Base-by-base conservation (phyloP, 2,113 vertebrate species). In the Blennius ocellaris region DNA sequence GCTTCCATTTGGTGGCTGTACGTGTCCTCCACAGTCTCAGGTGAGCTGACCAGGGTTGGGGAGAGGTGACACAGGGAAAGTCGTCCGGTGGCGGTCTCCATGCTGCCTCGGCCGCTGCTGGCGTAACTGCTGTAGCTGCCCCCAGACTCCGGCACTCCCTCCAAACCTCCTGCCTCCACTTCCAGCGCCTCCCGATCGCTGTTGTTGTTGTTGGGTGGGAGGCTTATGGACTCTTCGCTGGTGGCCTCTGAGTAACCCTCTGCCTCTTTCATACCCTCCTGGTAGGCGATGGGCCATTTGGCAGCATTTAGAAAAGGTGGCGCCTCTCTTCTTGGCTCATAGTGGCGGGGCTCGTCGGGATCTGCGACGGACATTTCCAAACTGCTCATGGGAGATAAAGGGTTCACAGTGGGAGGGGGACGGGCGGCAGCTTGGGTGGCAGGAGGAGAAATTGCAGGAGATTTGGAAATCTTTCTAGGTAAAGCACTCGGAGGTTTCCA, bases 41-140 rank as follows among this genome's bases (percentile, higher is more conserved):
- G 90, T 44, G 90, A 92, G 77, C 56, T 76, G 52, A 69, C 69
- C 6, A 88, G 80, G 7, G 74, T 81, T 2, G 92, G 90, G 11
- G 92, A 90, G 8, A 92, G 84, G n/a, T 82, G 76, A 80, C 89
- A 90, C 15, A 86, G 5, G 5, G 92, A 93, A 40, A 88, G 76
- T n/a, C 80, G 90, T 54, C 84, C 44, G 9, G 73, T 90, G 5
- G 87, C 56, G 0, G 93, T 83, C 56, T 93, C 94, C 81, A 95
- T 87, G 78, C 94, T 95, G 8, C 94, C 93, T 39, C 92, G 83
- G 9, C 94, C 94, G 21, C 94, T 95, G 85, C 94, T 95, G 41
- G 93, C 92, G 9, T 92, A 94, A 47, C 94, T 95, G 69, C 85
- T 90, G 82, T 93, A 94, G 67, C 87, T 91, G 49, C 92, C 80